Base-by-base conservation (phyloP, 2,797 vertebrate genomes). In the Cyprinella venusta region DNA sequence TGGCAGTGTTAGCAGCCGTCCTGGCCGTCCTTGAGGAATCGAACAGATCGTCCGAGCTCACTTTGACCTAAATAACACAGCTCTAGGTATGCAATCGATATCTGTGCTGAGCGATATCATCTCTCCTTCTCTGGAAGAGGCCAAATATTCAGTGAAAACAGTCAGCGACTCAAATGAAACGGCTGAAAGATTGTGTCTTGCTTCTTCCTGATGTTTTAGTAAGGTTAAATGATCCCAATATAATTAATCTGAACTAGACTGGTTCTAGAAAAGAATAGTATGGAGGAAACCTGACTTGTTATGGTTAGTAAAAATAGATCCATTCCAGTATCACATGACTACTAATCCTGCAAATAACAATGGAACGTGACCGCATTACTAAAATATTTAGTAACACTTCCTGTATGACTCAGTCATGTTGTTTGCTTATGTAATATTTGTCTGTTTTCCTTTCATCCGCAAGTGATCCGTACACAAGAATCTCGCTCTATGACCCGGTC, bases 381-480 rank as follows among this genome's bases (percentile, higher is more conserved):
- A n/a, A 76, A 24, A 68, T 67, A n/a, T 83, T 83, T 38, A 56
- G 72, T 48, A 1, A 6, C 2, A 24, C 42, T 63, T 76, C 45
- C 63, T 59, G 8, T 64, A 10, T 40, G 40, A 38, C 38, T 61
- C 18, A 18, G 15, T 18, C 48, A n/a, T 48, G 26, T 36, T 59
- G 26, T 48, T 2, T 56, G 30, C 6, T 59, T 79, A 12, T 80
- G 77, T 50, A n/a, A 74, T 61, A 18, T 79, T 48, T 68, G 24
- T 88, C 84, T 45, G 21, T 88, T 18, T 79, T 78, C 64, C 84
- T 87, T 84, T 63, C 90, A 86, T 91, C 86, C 16, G 5, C 90
- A 99, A 99, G 98, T 91, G 98, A 98, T 88, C 97, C 98, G 0
- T 99, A 99, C 45, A 97, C 97, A 82, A 97, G 93, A 91, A 91